Conservation (phyloP, 2,113 vertebrate genomes). For the Sinocyclocheilus anophthalmus region DNA sequence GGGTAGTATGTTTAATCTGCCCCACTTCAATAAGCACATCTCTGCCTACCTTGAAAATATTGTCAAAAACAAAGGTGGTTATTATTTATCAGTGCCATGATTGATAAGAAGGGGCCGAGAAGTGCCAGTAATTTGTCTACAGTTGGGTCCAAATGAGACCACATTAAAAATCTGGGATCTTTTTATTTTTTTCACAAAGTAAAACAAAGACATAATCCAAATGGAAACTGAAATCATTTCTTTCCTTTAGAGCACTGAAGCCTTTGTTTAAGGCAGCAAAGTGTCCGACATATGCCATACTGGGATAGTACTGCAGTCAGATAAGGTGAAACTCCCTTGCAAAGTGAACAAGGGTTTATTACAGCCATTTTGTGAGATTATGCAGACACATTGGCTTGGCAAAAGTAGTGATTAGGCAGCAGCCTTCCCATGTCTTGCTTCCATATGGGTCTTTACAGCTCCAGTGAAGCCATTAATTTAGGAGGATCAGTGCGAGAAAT, state of each 20-base stretch:
- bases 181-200: background rate
- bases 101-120: conserved; percentile 11
- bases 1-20: conserved; percentile 52
- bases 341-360: background rate
- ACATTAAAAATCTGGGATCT: no score
- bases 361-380: conserved; percentile 23
- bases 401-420: conserved; percentile 21
- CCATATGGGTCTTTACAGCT: conserved; percentile 40
- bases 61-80: conserved; percentile 37
- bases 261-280: background rate
- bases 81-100: conserved; percentile 40
- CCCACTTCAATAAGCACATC: conserved; percentile 52
- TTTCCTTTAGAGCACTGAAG: background rate
- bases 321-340: conserved; percentile 20
- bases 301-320: background rate
- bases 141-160: background rate
- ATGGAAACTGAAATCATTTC: background rate
- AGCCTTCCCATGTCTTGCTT: conserved; percentile 18
- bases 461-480: conserved; percentile 45
- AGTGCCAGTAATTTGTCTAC: background rate
- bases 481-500: conserved; percentile 20
- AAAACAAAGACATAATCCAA: background rate
- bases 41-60: conserved; percentile 55
- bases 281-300: background rate
- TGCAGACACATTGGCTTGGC: conserved; percentile 21